These are phyloP conservation scores for Limanda limanda DNA, from an alignment of 2,113 vertebrate genomes.

Conservation along the genomic window DNA sequence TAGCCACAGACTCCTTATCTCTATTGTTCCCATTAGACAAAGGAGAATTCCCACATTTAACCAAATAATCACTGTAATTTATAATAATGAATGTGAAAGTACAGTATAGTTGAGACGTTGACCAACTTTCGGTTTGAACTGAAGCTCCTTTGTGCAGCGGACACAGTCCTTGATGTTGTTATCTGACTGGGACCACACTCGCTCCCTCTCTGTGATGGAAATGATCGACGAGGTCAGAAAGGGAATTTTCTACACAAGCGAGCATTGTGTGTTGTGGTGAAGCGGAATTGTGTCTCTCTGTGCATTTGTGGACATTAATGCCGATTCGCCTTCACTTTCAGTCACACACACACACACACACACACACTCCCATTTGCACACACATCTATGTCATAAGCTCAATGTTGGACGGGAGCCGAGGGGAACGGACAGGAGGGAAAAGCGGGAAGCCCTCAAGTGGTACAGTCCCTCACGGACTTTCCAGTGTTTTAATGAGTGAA, in stretches of 20 bases:
- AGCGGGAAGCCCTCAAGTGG: constrained; percentile 46
- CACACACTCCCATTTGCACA: background rate
- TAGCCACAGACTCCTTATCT: background rate
- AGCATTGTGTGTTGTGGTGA: constrained; percentile 49
- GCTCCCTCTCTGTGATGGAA: constrained; percentile 41
- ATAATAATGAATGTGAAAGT: background rate
- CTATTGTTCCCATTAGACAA: background rate
- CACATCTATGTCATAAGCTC: background rate
- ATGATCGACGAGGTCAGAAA: constrained; percentile 30
- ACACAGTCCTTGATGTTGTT: constrained; percentile 32
- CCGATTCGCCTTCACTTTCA: background rate
- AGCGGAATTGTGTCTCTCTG: constrained; percentile 37
- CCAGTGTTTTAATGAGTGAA: constrained; percentile 41
- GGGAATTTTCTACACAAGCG: constrained; percentile 51
- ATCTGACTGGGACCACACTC: constrained; percentile 36
- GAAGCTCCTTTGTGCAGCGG: constrained; percentile 21
- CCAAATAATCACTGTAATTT: background rate
- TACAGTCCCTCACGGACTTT: constrained; percentile 57
- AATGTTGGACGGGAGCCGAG: background rate
- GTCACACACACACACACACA: constrained; percentile 1
- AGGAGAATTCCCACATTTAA: background rate
- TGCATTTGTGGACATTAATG: constrained; percentile 8
- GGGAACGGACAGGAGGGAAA: background rate
- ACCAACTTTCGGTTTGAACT: background rate
- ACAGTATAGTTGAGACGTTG: background rate